Percentiles rank a stretch among this genome's conserved stretches.
These are phyloP conservation scores for Epinephelus coioides DNA, from an alignment of 2,797 vertebrate genomes.

Conservation along the genomic window DNA sequence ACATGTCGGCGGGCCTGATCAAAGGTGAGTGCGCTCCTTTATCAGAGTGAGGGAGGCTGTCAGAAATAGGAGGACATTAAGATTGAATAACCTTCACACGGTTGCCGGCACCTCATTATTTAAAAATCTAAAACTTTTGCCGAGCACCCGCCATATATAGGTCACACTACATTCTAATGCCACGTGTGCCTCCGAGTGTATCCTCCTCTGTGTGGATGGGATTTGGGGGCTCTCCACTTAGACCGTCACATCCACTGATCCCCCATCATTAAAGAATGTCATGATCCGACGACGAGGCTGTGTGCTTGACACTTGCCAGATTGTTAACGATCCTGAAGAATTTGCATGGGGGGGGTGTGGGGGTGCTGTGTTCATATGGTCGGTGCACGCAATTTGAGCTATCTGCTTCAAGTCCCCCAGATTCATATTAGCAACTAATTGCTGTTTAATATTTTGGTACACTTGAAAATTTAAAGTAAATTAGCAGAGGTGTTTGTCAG, in stretches of 20 bases:
- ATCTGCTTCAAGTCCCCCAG: constrained; percentile 44
- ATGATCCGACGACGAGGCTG: constrained; percentile 64
- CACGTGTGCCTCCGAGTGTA: constrained; percentile 80
- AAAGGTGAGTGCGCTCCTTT: constrained; percentile 86
- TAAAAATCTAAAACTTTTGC: constrained; percentile 86
- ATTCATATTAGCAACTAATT: constrained; percentile 67
- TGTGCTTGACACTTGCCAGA: constrained; percentile 70
- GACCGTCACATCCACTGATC: constrained; percentile 78
- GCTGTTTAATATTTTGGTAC: constrained; percentile 61
- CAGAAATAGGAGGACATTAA: constrained; percentile 89
- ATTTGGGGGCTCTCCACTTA: constrained; percentile 73
- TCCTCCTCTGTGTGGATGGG: constrained; percentile 79
- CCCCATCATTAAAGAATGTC: constrained; percentile 77
- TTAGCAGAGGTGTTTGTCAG: constrained; percentile 56
- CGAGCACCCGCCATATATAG: constrained; percentile 80
- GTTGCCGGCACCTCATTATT: constrained; percentile 86
- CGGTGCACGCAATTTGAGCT: constrained; percentile 50
- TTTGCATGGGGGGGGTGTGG: constrained; percentile 42
- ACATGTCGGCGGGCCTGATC: constrained; percentile 87
- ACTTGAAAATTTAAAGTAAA: constrained; percentile 57
- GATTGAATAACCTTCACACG: constrained; percentile 89
- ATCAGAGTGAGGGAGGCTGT: constrained; percentile 85
- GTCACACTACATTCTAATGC: constrained; percentile 80
- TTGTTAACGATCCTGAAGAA: constrained; percentile 69
- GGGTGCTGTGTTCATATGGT: constrained; percentile 48